Evolutionary conservation across 2,888 invertebrate genomes (phyloP).

Genomic region (Drosophila siamana): DNA sequence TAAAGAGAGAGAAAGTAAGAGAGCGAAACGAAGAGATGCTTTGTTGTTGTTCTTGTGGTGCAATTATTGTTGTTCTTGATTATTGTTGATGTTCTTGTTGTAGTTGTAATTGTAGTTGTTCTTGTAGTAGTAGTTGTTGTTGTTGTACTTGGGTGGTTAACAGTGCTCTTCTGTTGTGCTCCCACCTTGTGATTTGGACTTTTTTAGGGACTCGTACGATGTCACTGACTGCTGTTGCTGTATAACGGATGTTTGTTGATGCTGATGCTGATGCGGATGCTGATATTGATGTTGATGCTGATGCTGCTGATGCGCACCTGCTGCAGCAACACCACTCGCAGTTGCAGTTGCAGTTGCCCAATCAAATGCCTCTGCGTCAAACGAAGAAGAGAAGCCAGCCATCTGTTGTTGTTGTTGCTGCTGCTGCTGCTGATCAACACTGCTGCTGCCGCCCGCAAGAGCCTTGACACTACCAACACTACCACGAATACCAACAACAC

Average conservation of each 20-base stretch:
- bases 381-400: conserved; percentile 38
- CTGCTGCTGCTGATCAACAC: conserved; percentile 41
- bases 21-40: conserved; percentile 38
- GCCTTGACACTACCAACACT: conserved; percentile 46
- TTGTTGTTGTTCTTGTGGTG: conserved; percentile 38
- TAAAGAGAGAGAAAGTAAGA: conserved; percentile 16
- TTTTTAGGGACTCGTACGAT: conserved; percentile 89
- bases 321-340: conserved; percentile 45
- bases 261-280: conserved; percentile 54
- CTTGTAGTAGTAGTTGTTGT: conserved; percentile 33
- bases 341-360: conserved; percentile 38
- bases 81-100: conserved; percentile 25
- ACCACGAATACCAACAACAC: conserved; percentile 56
- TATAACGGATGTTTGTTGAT: conserved; percentile 72
- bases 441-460: conserved; percentile 43
- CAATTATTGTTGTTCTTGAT: conserved; percentile 33
- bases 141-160: conserved; percentile 32
- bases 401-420: conserved; percentile 45
- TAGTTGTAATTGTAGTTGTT: conserved; percentile 33
- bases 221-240: conserved; percentile 82
- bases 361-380: conserved; percentile 53
- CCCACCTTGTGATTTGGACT: conserved; percentile 98
- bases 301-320: conserved; percentile 64
- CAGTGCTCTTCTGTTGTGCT: conserved; percentile 60
- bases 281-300: conserved; percentile 64